Evolutionary conservation across 2,113 vertebrate species (phyloP), one percentile per base, ranked within the genome.

Genomic region (Chascanopsetta lugubris): DNA sequence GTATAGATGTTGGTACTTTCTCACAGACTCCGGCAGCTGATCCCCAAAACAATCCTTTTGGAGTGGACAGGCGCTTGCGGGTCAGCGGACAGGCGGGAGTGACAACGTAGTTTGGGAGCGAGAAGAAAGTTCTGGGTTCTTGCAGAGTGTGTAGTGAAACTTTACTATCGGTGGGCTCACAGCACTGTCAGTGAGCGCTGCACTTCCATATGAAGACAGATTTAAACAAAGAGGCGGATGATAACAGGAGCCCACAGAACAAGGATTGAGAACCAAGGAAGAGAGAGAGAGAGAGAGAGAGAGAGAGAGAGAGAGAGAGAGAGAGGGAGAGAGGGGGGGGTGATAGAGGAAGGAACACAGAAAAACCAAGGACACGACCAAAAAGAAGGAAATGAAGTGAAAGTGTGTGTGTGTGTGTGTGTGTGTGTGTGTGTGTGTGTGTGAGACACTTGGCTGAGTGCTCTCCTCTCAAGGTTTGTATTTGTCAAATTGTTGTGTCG

Each of bases 401-500:
- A 12, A 38, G 27, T 29, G 27, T 48, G 17, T 45, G 8, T 69
- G 38, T 63, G 13, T 61, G 17, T 56, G 29, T 51, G 42, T 36
- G 29, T 45, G 26, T 59, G 21, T 61, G 13, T 69, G 42, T 75
- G 13, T 42, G 30, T 69, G 6, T 25, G 40, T 4, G 38, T 57
- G 70, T 55, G 64, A 63, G 72, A 82, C 36, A 26, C 43, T 45
- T 2, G 59, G 53, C 54, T 61, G 61, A 64, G 25, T 73, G 73
- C 69, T 76, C 70, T 75, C 80, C 69, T 76, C 70, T 75, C 80
- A 84, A 72, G 81, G 77, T 86, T 79, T 67, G 38, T 46, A 62
- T 68, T 62, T 48, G 62, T 58, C 42, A 15, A 6, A 21, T 61
- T 87, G 69, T 80, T 84, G 67, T 77, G 83, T 77, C 58, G 61